Base-by-base conservation (phyloP, 2,797 vertebrate genomes). In the Syncerus caffer region DNA sequence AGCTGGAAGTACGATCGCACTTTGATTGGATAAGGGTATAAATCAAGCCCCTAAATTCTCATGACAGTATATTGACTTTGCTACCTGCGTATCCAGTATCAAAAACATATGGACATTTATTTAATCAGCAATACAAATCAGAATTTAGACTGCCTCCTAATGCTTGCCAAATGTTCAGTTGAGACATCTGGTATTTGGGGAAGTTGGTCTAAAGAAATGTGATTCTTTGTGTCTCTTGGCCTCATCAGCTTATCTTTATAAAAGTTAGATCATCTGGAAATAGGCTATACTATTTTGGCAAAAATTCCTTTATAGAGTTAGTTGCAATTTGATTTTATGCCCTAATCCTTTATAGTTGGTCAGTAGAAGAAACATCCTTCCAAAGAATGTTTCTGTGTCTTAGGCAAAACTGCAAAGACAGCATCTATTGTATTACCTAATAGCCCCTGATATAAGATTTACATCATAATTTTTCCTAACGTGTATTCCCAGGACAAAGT, bases 81-180 rank as follows among this genome's bases (percentile, higher is more conserved):
- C 76, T 96, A 94, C 76, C 38, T 97, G 34, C 14, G 6, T 51
- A 31, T 80, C 60, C 38, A 90, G 42, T 93, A 97, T 96, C 47
- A 95, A 94, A 96, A 98, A 95, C 94, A 93, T 83, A 93, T 84
- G 95, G 92, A 7, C n/a, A 14, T 82, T 85, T 86, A 90, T 71
- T 95, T 93, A 89, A 76, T 86, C 42, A 80, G 57, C 47, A 85
- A 21, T 67, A 67, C 67, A 89, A 83, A 89, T 90, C 90, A 93
- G 80, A 89, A 87, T 82, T 90, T 71, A 86, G 31, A 64, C 85
- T 95, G 50, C 47, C 86, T 50, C 82, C 92, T 95, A 79, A 88
- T 85, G 89, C 47, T 93, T 93, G 76, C 90, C 93, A 95, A 92
- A 95, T 89, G 67, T 57, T 96, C 50, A 76, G 78, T 38, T 79